phyloP scores from a whole-genome alignment of 2,888 invertebrate species.

The Mycalesis mineus region DNA sequence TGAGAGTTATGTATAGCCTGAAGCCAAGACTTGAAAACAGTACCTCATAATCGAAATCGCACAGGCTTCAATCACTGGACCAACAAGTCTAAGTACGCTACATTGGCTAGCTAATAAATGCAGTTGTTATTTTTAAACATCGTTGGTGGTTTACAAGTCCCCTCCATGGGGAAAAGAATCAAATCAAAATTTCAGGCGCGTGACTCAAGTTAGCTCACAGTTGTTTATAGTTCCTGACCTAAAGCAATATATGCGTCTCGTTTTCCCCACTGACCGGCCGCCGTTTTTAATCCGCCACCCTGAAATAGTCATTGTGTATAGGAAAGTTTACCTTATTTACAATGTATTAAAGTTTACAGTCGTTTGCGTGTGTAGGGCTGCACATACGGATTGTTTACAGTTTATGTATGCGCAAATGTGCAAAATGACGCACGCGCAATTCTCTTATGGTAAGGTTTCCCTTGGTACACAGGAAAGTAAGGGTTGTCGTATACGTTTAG shows the following conservation, averaged over 20 bases:
- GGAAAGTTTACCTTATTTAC: constrained; percentile 14
- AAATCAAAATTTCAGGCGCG: neutral
- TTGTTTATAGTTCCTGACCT: constrained; percentile 45
- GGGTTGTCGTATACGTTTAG: constrained; percentile 11
- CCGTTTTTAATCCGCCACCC: constrained; percentile 30
- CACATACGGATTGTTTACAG: constrained; percentile 27
- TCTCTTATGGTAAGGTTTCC: constrained; percentile 26
- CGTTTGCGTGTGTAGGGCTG: constrained; percentile 16
- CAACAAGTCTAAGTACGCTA: too few relatives aligned
- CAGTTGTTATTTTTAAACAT: too few relatives aligned
- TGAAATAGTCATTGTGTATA: neutral
- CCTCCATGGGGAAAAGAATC: neutral
- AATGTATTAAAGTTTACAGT: constrained; percentile 10
- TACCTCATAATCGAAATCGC: too few relatives aligned
- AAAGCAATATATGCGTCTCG: constrained; percentile 45
- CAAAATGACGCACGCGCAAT: constrained; percentile 23
- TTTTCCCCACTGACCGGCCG: constrained; percentile 55
- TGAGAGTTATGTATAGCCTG: too few relatives aligned
- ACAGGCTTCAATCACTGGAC: too few relatives aligned
- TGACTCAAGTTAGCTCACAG: constrained; percentile 7
- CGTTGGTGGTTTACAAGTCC: too few relatives aligned
- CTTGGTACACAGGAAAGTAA: constrained; percentile 18
- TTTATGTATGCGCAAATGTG: constrained; percentile 34
- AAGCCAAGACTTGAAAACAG: too few relatives aligned
- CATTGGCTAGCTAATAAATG: too few relatives aligned